phyloP scores from a whole-genome alignment of 2,113 vertebrate species.

The Otis tarda region DNA sequence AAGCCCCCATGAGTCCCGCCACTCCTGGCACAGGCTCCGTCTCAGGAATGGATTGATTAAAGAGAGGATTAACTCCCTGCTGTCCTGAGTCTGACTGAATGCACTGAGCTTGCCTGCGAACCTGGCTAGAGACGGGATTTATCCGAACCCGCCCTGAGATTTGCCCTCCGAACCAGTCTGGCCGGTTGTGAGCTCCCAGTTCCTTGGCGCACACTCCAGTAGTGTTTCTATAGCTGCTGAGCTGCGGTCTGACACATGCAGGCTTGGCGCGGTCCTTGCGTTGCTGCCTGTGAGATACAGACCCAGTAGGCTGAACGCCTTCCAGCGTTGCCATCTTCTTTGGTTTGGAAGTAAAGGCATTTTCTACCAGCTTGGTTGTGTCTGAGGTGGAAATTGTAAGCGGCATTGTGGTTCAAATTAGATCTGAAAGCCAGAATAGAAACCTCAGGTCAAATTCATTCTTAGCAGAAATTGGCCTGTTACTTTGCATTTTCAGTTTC shows the following conservation, averaged over 20 bases:
- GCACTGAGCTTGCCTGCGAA: constrained; percentile 10
- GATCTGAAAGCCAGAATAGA: background rate
- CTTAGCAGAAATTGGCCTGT: background rate
- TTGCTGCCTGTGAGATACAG: background rate
- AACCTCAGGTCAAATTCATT: background rate
- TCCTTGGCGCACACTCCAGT: background rate
- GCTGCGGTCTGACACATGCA: constrained; percentile 1
- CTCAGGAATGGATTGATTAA: constrained; percentile 71
- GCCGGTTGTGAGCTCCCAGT: constrained; percentile 6
- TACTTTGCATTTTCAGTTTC: background rate
- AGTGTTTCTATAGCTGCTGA: constrained; percentile 56
- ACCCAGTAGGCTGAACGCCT: background rate
- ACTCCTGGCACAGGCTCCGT: constrained; percentile 50
- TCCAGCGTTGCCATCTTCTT: background rate
- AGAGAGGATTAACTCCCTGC: constrained; percentile 76
- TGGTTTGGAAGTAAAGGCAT: background rate
- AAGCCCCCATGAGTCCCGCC: constrained; percentile 56
- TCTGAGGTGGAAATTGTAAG: background rate
- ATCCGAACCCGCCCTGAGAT: constrained; percentile 41
- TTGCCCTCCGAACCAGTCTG: constrained; percentile 30
- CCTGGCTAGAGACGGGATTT: constrained; percentile 32
- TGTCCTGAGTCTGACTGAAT: constrained; percentile 55
- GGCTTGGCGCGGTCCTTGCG: background rate
- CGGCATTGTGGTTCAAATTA: background rate
- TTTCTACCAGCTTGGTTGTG: background rate